Percentiles rank a stretch among this genome's conserved stretches.
These are phyloP conservation scores for Xenotilapia leptura DNA, from an alignment of 2,113 vertebrate species.

Conservation along the genomic window DNA sequence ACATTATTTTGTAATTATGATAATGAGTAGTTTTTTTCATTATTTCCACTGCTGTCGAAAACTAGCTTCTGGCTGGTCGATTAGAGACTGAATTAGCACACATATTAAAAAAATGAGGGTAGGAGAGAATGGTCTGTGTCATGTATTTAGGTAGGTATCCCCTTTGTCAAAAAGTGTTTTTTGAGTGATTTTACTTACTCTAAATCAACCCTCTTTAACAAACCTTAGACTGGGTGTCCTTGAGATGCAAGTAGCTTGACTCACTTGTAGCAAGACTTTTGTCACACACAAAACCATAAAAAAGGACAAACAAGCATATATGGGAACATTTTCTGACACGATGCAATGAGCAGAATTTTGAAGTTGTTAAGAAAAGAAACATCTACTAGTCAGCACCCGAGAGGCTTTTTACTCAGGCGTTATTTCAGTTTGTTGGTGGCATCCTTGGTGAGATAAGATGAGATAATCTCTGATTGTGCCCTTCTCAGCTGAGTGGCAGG, in stretches of 20 bases:
- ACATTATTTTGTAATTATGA: not conserved
- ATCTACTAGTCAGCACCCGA: not conserved
- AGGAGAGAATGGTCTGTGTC: not conserved
- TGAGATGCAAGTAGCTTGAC: not conserved
- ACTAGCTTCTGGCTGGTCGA: not conserved
- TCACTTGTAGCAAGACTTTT: not conserved
- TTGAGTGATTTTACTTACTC: not conserved
- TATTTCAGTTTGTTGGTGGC: not conserved
- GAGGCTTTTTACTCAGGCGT: not conserved
- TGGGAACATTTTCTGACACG: not conserved
- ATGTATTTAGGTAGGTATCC: not conserved
- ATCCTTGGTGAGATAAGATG: not conserved
- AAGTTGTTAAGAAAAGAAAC: not conserved
- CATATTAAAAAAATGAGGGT: not conserved
- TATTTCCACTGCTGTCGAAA: not conserved
- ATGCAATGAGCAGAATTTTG: not conserved
- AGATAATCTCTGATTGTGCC: slow-evolving; percentile 35
- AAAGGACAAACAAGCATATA: not conserved
- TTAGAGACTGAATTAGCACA: not conserved
- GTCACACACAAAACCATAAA: not conserved
- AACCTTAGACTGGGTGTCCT: not conserved
- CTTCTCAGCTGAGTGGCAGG: slow-evolving; percentile 38
- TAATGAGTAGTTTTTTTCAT: not conserved
- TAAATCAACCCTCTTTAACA: not conserved
- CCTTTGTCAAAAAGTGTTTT: not conserved